Evolutionary conservation across 2,113 vertebrate species (phyloP), one percentile per base, ranked within the genome.

Genomic region (Drymodes brunneopygia): DNA sequence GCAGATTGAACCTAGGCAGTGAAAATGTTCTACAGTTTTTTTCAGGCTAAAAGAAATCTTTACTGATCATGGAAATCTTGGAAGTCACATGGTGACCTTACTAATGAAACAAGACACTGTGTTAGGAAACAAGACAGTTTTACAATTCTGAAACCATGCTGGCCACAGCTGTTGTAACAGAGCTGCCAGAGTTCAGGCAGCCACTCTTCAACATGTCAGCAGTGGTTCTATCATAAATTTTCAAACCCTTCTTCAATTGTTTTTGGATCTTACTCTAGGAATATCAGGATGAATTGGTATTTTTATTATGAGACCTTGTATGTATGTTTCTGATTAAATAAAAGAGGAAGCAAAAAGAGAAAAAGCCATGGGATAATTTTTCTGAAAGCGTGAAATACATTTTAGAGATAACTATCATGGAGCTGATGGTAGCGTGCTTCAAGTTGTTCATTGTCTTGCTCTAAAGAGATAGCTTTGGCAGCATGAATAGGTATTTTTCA

Each of bases 401-500:
- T 40, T 85, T 27, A 48, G 31, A n/a, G 47, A n/a, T n/a, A 78
- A 62, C 15, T 58, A 12, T 36, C 45, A 9, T 15, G 78, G 35
- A 47, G 29, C 20, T 82, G 61, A 24, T 45, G 62, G 11, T 4
- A 58, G 22, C 0, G 1, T 67, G 35, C 69, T 87, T 70, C 47
- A 33, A 54, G 11, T 10, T 45, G 5, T 54, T 61, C 12, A 5
- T 9, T 1, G 0, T 70, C 28, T 33, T 83, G 11, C 16, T 36
- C 17, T 44, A 51, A 83, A 66, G 2, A 15, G n/a, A 17, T 17
- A 80, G 2, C 35, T 86, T 17, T 42, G 69, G 60, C 58, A 86
- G 42, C 11, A 19, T 17, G 48, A 64, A 67, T 7, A 33, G 51
- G 8, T 23, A 47, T 58, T 69, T 21, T 4, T 38, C 20, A 36